Evolutionary conservation across 1,140 invertebrate species (phyloP), one percentile per base, ranked within the genome.

Genomic region (Notospermus geniculatus): DNA sequence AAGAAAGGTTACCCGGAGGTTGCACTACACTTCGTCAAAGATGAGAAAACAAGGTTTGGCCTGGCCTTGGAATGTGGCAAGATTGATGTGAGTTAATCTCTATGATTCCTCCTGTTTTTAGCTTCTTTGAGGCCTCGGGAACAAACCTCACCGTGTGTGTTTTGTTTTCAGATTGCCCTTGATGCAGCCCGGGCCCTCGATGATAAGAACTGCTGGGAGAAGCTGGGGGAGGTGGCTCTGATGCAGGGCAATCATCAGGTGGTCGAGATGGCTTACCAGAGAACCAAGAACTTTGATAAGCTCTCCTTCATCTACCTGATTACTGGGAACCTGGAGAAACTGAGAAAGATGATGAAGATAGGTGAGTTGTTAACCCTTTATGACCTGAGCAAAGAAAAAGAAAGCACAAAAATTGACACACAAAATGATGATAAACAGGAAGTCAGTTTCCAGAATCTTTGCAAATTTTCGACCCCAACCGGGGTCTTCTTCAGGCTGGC

Each of bases 1-100:
- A 95, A 98, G 81, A 99, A 99, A 84, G 96, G 97, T 0, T 99
- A 99, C 81, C 97, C 97, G 0, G 97, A 99, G 83, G 95, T 99
- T n/a, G 97, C 97, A 0, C 83, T 99, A 9, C 96, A 99, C 79
- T 99, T 99, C 84, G 97, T 99, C 0, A 99, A 99, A 80, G 97
- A 99, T 78, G 93, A 98, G 67, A 97, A 97, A 73, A 99, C 97
- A 0, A 85, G 96, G 46, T 96, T 99, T 80, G 91, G 92, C 1
- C 80, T 99, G 54, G 97, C 97, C 0, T 80, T 99, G 13, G 96
- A 99, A 82, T 99, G 97, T 82, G 95, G 95, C 9, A 98, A 99
- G 79, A 96, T 99, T 74, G 95, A 99, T 77, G 93, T 97, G 43
- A 90, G 91, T 36, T 36, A 15, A 36, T 15, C 15, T 36, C 15